These are phyloP conservation scores for Gallinago undulata DNA, from an alignment of 2,113 vertebrate species.

Conservation along the genomic window DNA sequence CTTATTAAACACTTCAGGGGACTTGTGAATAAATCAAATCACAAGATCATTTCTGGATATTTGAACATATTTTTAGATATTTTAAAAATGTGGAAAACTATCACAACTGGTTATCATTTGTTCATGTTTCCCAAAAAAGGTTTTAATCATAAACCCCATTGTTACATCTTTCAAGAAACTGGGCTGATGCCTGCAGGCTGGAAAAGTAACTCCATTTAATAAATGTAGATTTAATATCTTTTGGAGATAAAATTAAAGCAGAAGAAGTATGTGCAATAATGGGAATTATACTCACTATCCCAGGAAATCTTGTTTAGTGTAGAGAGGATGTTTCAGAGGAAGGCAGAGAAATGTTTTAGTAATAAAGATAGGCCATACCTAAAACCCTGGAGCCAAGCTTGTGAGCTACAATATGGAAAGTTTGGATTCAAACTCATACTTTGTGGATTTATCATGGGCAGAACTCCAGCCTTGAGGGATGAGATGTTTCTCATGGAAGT, in stretches of 20 bases:
- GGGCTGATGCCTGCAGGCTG: constrained; percentile 34
- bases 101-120: constrained; percentile 83
- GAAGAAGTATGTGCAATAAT: constrained; percentile 41
- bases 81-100: constrained; percentile 79
- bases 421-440: not conserved
- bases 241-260: constrained; percentile 70
- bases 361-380: constrained; percentile 2
- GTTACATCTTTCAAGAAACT: constrained; percentile 69
- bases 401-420: constrained; percentile 19
- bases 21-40: constrained; percentile 86
- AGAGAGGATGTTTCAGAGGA: constrained; percentile 40
- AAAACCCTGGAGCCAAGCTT: constrained; percentile 31
- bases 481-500: constrained; percentile 1
- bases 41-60: constrained; percentile 80
- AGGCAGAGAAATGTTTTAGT: constrained; percentile 31
- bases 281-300: constrained; percentile 25
- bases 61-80: constrained; percentile 80
- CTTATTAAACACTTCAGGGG: constrained; percentile 83
- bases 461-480: not conserved
- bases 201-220: constrained; percentile 71
- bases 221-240: constrained; percentile 71
- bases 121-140: constrained; percentile 72
- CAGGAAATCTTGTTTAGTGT: constrained; percentile 53
- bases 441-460: constrained; percentile 11
- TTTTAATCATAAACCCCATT: constrained; percentile 74